Evolutionary conservation across 2,888 invertebrate species (phyloP).

Genomic region (Carpatolechia fugitivella): DNA sequence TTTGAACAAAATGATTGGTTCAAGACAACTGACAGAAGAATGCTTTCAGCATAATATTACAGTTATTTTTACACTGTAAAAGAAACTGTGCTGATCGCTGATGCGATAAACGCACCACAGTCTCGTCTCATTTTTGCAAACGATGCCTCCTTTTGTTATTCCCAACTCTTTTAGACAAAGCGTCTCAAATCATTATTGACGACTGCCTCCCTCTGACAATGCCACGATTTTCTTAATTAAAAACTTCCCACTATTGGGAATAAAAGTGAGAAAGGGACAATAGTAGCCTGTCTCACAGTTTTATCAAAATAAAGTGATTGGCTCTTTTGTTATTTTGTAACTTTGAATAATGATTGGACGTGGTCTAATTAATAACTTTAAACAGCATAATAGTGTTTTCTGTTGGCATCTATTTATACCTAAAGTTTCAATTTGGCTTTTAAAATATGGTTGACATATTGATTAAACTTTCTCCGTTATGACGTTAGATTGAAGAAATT

Average conservation of each 20-base stretch:
- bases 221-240: conserved; percentile 72
- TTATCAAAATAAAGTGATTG: neutral
- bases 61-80: too few species aligned
- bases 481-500: too few species aligned
- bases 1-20: too few species aligned
- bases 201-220: conserved; percentile 38
- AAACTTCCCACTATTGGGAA: conserved; percentile 44
- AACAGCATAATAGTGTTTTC: too few species aligned
- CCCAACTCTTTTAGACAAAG: conserved; percentile 43
- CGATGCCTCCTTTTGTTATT: neutral
- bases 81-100: too few species aligned
- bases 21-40: too few species aligned
- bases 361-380: too few species aligned
- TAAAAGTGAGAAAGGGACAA: neutral
- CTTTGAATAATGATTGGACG: neutral
- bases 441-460: too few species aligned
- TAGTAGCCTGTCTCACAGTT: neutral
- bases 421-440: too few species aligned
- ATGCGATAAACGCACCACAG: neutral
- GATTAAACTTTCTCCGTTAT: too few species aligned
- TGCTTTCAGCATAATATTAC: too few species aligned
- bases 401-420: too few species aligned
- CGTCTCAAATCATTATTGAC: conserved; percentile 49
- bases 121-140: neutral
- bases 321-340: neutral